Conservation (phyloP, 1,140 invertebrate species). For the Calephelis virginiensis region DNA sequence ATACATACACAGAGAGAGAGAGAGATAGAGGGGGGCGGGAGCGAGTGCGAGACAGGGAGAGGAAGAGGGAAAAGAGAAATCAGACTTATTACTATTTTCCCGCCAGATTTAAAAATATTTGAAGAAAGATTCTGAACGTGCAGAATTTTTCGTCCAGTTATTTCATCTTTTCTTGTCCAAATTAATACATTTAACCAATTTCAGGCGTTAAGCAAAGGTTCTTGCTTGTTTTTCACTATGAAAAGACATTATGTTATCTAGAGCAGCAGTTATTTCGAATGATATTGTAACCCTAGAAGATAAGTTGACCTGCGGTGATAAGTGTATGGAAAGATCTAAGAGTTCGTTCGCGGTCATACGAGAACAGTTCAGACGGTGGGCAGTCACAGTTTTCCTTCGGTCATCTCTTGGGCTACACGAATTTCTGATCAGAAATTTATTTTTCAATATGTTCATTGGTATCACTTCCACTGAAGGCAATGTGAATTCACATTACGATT, state of each 20-base stretch:
- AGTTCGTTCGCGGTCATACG: constrained; percentile 21
- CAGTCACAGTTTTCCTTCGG: background rate
- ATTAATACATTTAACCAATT: too few relatives aligned
- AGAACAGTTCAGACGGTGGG: constrained; percentile 26
- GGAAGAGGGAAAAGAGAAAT: too few relatives aligned
- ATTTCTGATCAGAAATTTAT: constrained; percentile 15
- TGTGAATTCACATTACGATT: constrained; percentile 73
- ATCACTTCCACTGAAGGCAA: constrained; percentile 68
- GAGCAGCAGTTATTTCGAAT: constrained; percentile 44
- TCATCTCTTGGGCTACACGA: constrained; percentile 37
- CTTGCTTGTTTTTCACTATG: background rate
- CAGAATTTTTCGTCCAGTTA: background rate
- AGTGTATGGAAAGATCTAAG: constrained; percentile 43
- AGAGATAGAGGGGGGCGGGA: too few relatives aligned
- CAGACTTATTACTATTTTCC: too few relatives aligned
- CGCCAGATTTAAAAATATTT: background rate
- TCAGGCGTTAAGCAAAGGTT: too few relatives aligned
- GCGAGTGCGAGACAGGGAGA: too few relatives aligned
- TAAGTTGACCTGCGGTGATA: constrained; percentile 59
- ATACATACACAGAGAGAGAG: too few relatives aligned
- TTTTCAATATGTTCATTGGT: constrained; percentile 72
- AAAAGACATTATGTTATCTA: constrained; percentile 4
- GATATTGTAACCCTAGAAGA: constrained; percentile 51
- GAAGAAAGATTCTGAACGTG: background rate
- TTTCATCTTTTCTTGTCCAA: too few relatives aligned